Evolutionary conservation across 1,140 invertebrate genomes (phyloP).

Genomic region (Sipha flava): DNA sequence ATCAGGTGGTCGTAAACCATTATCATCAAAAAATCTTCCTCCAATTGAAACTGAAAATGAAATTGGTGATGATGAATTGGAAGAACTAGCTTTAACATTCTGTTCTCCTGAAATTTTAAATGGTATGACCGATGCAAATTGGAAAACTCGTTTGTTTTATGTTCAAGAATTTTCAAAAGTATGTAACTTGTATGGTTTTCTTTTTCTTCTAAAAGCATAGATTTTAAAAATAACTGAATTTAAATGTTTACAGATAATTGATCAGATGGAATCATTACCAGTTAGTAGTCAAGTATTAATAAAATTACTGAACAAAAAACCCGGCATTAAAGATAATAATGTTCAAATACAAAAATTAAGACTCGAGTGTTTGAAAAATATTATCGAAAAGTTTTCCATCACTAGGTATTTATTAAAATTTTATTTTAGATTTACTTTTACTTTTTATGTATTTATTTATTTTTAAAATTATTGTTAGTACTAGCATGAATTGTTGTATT

Average conservation of each 20-base stretch:
- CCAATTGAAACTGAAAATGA: slow-evolving; percentile 46
- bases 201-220: background rate
- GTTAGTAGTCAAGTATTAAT: slow-evolving; percentile 67
- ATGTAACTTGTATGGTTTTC: background rate
- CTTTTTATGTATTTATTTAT: background rate
- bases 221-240: background rate
- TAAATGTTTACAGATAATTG: slow-evolving; percentile 47
- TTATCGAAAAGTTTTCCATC: slow-evolving; percentile 67
- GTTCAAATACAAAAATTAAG: slow-evolving; percentile 83
- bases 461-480: slow-evolving; percentile 45
- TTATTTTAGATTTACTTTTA: background rate
- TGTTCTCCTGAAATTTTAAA: slow-evolving; percentile 54
- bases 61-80: slow-evolving; percentile 58
- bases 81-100: slow-evolving; percentile 56
- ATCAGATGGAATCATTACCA: slow-evolving; percentile 53
- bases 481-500: slow-evolving; percentile 64
- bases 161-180: slow-evolving; percentile 62
- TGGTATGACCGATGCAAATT: slow-evolving; percentile 68
- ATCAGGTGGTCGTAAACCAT: slow-evolving; percentile 37
- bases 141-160: slow-evolving; percentile 74
- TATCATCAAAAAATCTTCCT: slow-evolving; percentile 40
- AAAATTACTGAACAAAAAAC: slow-evolving; percentile 68
- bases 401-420: slow-evolving; percentile 49
- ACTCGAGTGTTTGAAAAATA: slow-evolving; percentile 65
- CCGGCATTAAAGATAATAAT: slow-evolving; percentile 86